Evolutionary conservation across 2,888 invertebrate species (phyloP), one percentile per base, ranked within the genome.

Genomic region (Elmis aenea): DNA sequence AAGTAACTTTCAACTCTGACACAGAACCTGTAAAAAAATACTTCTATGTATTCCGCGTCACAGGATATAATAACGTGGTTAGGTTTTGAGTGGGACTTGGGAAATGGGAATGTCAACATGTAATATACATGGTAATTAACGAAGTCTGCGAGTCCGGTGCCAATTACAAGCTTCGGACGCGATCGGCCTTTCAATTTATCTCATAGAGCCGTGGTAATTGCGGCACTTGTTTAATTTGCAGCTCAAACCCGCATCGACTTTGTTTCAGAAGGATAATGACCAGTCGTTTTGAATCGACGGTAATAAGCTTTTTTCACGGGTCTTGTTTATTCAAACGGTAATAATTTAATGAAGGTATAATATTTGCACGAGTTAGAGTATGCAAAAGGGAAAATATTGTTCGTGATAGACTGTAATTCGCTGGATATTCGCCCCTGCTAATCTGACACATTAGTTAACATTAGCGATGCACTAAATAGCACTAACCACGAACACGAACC

Each of bases 101-200:
- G 42, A 42, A 38, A 33, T 38, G 26, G 15, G 33, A 33, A 27
- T 55, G 57, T 60, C 57, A 59, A 58, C 59, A 55, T 60, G 61
- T 59, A 60, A 63, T 63, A 59, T 61, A 56, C 59, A 61, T 61
- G 58, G 58, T 62, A 61, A 63, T 62, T 61, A 61, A 58, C 51
- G 55, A 56, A 53, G 56, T 58, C 57, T 58, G 58, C 52, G 58
- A 51, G 57, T 55, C 55, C 54, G 45, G 50, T 55, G 55, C 57
- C 59, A 60, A 61, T 62, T 61, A 60, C 57, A 52, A 51, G 50
- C 41, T 52, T 44, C 45, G 54, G 38, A 53, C 57, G 51, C 48
- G 54, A 45, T 48, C 52, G 49, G 54, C 57, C 58, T 59, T 51
- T 58, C 57, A 56, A 60, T 60, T 59, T 56, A 57, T 57, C 54